Evolutionary conservation across 2,113 vertebrate species (phyloP), one percentile per base, ranked within the genome.

Genomic region (Corythornis cristatus): DNA sequence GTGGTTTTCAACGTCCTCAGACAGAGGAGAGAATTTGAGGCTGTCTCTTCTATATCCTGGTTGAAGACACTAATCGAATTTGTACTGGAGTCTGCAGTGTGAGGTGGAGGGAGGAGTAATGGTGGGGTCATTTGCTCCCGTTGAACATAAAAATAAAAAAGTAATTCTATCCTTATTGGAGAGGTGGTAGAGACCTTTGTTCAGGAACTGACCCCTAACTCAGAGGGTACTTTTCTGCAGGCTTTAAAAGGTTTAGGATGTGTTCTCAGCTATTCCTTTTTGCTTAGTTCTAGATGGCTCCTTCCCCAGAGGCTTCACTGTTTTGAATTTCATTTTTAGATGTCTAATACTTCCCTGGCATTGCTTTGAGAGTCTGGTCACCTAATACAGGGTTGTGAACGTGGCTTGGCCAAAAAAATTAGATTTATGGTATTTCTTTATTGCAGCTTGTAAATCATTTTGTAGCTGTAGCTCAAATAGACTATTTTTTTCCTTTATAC

Each of bases 331-430:
- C 70, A 53, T 76, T 89, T 60, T 84, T 53, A 84, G 66, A 72
- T 65, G 35, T 61, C 83, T 81, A 74, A 90, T 72, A 64, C 48
- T 78, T 95, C 86, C 26, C 86, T 84, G 86, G 70, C 70, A 78
- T 48, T 25, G 29, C 42, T 84, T 67, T 45, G 48, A 50, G 17
- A 84, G 6, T 53, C 61, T 53, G 57, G 74, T 75, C 74, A 53
- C 35, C 60, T 68, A 71, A 92, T 35, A 53, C n/a, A 60, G 43
- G 9, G 5, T 53, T 78, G 43, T 79, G 53, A 75, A 75, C 75
- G 57, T 57, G 53, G n/a, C 45, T 82, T 67, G 72, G 84, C 26
- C 43, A 86, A 90, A 90, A 77, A 61, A 56, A 9, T 11, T 66
- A 79, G 43, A 75, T 93, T 82, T 75, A 75, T 67, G 53, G 11